Percentiles rank a stretch among this genome's conserved stretches.
These are phyloP conservation scores for Ormyrus rosae DNA, from an alignment of 2,888 invertebrate species.

Conservation along the genomic window DNA sequence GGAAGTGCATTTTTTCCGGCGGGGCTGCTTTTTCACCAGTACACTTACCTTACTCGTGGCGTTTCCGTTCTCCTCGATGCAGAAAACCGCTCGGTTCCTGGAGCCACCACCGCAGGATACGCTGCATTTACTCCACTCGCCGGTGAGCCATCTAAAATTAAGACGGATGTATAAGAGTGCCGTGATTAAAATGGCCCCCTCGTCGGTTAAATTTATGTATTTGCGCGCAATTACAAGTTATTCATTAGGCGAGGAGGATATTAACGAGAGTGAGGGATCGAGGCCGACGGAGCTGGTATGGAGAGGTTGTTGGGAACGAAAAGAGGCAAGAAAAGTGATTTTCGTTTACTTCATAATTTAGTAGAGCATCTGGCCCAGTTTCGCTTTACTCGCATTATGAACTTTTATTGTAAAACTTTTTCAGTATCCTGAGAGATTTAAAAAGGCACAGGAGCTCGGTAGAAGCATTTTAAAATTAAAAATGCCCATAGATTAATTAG, in stretches of 20 bases:
- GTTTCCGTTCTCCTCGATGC: slow-evolving; percentile 88
- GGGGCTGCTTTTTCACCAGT: neutral
- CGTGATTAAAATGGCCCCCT: slow-evolving; percentile 19
- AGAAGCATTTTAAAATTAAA: too few relatives aligned
- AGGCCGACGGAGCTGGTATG: too few relatives aligned
- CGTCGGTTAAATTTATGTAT: neutral
- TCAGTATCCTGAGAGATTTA: neutral
- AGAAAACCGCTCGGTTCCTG: slow-evolving; percentile 88
- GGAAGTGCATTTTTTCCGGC: neutral
- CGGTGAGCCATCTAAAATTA: slow-evolving; percentile 87
- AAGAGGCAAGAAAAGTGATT: too few relatives aligned
- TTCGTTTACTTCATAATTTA: too few relatives aligned
- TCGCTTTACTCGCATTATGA: slow-evolving; percentile 6
- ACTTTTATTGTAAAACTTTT: slow-evolving; percentile 25
- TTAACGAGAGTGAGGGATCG: too few relatives aligned
- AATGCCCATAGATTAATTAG: too few relatives aligned
- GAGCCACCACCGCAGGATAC: slow-evolving; percentile 91
- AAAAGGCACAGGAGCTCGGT: neutral
- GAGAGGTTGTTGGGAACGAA: too few relatives aligned
- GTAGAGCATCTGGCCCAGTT: too few relatives aligned
- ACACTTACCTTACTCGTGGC: slow-evolving; percentile 83
- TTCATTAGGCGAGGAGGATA: too few relatives aligned
- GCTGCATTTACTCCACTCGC: slow-evolving; percentile 93
- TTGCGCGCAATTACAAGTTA: too few relatives aligned
- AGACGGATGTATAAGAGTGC: slow-evolving; percentile 23